These are phyloP conservation scores for Glaucopsyche alexis DNA, from an alignment of 2,888 invertebrate genomes.

Conservation along the genomic window DNA sequence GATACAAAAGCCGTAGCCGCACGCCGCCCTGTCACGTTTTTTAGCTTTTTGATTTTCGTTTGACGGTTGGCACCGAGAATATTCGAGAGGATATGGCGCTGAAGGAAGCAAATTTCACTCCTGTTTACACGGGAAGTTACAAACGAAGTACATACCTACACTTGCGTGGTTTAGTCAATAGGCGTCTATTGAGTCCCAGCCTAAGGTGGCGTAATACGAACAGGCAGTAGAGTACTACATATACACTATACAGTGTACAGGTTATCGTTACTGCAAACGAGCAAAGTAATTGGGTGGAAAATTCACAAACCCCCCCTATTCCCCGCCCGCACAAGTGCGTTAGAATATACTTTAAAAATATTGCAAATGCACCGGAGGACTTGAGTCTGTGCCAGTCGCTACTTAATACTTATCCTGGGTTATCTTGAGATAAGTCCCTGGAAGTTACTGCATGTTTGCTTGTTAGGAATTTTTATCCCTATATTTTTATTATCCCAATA, in stretches of 20 bases:
- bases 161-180: too few relatives aligned
- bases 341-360: slow-evolving; percentile 26
- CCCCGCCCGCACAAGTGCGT: slow-evolving; percentile 32
- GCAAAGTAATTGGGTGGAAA: slow-evolving; percentile 54
- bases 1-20: too few relatives aligned
- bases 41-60: too few relatives aligned
- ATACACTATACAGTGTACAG: neutral
- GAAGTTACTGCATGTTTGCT: slow-evolving; percentile 2
- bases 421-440: slow-evolving; percentile 6
- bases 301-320: slow-evolving; percentile 38
- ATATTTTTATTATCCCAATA: too few relatives aligned
- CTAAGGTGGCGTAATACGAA: neutral
- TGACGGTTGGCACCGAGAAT: too few relatives aligned
- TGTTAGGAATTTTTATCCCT: neutral
- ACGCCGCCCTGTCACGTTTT: too few relatives aligned
- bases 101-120: too few relatives aligned
- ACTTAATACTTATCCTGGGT: slow-evolving; percentile 8
- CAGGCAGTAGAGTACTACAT: neutral
- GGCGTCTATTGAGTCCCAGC: too few relatives aligned
- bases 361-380: slow-evolving; percentile 13
- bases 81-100: too few relatives aligned
- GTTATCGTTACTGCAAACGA: slow-evolving; percentile 42
- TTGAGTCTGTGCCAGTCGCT: slow-evolving; percentile 3
- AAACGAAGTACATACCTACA: too few relatives aligned
- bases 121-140: too few relatives aligned